phyloP scores from a whole-genome alignment of 2,113 vertebrate species.

The Apodemus sylvaticus region DNA sequence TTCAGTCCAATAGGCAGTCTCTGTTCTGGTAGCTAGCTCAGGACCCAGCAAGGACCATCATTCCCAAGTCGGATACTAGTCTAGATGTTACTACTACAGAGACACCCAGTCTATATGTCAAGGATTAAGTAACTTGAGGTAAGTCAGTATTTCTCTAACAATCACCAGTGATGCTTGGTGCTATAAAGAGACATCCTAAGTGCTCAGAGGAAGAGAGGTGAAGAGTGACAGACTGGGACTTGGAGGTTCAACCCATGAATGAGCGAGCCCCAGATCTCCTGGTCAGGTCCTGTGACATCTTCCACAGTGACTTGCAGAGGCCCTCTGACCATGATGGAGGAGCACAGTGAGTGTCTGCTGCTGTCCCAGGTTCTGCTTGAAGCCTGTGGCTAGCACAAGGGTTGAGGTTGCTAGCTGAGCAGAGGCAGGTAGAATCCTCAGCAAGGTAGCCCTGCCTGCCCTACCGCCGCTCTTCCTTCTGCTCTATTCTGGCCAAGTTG shows the following conservation, averaged over 20 bases:
- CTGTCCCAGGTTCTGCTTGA: not conserved
- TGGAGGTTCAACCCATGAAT: not conserved
- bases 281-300: fast-evolving
- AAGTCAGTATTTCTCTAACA: not conserved
- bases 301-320: not conserved
- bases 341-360: not conserved
- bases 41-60: too few relatives aligned
- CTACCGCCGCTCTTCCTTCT: not conserved
- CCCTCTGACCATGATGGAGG: not conserved
- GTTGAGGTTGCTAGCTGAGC: not conserved
- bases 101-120: not conserved
- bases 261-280: not conserved
- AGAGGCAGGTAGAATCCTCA: not conserved
- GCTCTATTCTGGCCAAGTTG: not conserved
- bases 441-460: not conserved
- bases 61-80: not conserved
- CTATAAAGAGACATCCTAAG: not conserved
- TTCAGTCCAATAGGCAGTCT: not conserved
- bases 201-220: too few relatives aligned
- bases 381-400: not conserved
- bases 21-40: not conserved
- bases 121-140: not conserved
- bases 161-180: not conserved
- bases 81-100: not conserved
- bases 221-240: not conserved